Percentiles rank a stretch among this genome's conserved stretches.
phyloP scores from a whole-genome alignment of 2,888 invertebrate genomes.

The Lasioglossum leucozonium region DNA sequence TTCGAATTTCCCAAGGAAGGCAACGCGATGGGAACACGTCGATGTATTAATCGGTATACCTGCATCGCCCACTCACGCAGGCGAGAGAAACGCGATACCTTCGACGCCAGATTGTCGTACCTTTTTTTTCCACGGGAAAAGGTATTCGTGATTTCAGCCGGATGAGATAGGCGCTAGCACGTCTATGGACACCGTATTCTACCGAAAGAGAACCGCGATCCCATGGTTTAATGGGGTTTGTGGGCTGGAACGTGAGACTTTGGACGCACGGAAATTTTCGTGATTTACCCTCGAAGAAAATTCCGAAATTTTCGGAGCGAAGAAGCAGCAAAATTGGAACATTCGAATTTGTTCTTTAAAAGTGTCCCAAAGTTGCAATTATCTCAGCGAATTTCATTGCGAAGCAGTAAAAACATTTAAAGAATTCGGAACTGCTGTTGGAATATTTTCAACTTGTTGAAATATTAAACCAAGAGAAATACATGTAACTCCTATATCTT shows the following conservation, averaged over 20 bases:
- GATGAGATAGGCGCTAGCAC: constrained; percentile 22
- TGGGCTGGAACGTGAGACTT: background rate
- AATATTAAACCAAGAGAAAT: background rate
- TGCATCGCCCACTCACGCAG: constrained; percentile 60
- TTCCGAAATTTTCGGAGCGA: too few relatives aligned
- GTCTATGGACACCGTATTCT: constrained; percentile 26
- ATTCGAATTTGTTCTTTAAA: too few relatives aligned
- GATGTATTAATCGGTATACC: constrained; percentile 64
- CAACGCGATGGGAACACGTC: background rate
- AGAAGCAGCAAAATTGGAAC: too few relatives aligned
- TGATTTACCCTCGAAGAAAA: background rate
- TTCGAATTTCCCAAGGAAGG: constrained; percentile 43
- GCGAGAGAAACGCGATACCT: constrained; percentile 63
- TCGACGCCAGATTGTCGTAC: constrained; percentile 54
- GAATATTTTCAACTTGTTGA: background rate
- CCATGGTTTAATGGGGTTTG: constrained; percentile 18
- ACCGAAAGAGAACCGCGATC: background rate
- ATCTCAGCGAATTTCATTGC: too few relatives aligned
- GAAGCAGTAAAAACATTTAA: background rate
- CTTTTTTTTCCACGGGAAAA: constrained; percentile 37
- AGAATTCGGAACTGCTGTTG: background rate
- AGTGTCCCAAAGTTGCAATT: too few relatives aligned
- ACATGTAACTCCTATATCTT: too few relatives aligned
- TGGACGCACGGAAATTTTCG: background rate
- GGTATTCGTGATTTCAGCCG: constrained; percentile 53